phyloP scores from a whole-genome alignment of 2,113 vertebrate genomes.

The Neolamprologus hecqui region DNA sequence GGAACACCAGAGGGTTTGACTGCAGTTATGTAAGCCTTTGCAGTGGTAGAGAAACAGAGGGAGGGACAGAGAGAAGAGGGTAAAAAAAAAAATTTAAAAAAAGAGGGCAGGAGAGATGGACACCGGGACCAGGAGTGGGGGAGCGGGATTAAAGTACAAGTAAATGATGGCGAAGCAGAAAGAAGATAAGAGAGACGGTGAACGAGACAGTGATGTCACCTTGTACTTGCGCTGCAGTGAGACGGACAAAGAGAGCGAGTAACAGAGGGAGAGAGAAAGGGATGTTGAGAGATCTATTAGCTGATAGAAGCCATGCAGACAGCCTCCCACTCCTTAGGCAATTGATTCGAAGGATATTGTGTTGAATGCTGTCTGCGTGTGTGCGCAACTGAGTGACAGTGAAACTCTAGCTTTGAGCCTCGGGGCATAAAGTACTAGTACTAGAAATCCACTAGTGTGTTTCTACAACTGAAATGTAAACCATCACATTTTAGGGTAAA shows the following conservation, averaged over 20 bases:
- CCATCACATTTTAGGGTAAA: neutral
- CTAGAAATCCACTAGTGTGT: neutral
- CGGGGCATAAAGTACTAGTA: conserved; percentile 23
- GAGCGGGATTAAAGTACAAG: neutral
- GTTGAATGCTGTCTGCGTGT: neutral
- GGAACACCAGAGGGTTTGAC: neutral
- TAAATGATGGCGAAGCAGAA: neutral
- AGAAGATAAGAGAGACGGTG: neutral
- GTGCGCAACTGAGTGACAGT: conserved; percentile 18
- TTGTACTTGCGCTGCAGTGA: conserved; percentile 14
- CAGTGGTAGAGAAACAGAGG: neutral
- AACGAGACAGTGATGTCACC: conserved; percentile 18
- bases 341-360: conserved; percentile 25
- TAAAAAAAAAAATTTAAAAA: neutral
- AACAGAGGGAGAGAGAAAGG: neutral
- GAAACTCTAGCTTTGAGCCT: conserved; percentile 28
- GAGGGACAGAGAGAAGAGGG: neutral
- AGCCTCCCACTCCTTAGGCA: conserved; percentile 22
- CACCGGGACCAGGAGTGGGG: neutral
- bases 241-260: neutral
- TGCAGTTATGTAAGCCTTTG: neutral
- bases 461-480: neutral
- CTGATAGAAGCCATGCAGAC: conserved; percentile 39
- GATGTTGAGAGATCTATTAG: conserved; percentile 17
- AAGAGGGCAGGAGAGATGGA: neutral